These are phyloP conservation scores for Coptotermes formosanus DNA, from an alignment of 1,140 invertebrate genomes.

Conservation along the genomic window DNA sequence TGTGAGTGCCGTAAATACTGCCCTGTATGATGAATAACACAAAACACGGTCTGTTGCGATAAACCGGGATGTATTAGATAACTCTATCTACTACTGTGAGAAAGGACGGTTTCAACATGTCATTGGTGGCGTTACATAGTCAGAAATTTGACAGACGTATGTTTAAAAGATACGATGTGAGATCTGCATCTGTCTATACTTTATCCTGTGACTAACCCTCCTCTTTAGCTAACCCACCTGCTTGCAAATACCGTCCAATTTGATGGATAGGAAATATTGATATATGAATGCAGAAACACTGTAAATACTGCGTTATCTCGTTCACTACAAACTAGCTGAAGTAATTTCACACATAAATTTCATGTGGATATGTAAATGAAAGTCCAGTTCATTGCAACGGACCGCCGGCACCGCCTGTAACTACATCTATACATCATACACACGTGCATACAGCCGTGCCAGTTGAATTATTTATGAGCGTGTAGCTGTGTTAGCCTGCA, in stretches of 20 bases:
- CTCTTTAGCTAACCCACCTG: background rate
- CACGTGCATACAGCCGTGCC: background rate
- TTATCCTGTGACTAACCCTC: too few species aligned
- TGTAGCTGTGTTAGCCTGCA: background rate
- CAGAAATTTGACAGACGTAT: background rate
- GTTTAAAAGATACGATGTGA: background rate
- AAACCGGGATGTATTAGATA: too few species aligned
- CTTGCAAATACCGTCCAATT: background rate
- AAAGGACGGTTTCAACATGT: too few species aligned
- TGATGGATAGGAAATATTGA: constrained; percentile 17
- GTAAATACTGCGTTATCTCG: constrained; percentile 10
- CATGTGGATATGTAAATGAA: constrained; percentile 1
- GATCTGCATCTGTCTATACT: background rate
- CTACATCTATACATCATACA: background rate
- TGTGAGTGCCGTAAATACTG: too few species aligned
- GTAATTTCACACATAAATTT: constrained; percentile 3
- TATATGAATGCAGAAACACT: background rate
- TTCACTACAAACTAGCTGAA: background rate
- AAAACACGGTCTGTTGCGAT: too few species aligned
- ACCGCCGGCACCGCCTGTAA: background rate
- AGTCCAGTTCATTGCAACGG: background rate
- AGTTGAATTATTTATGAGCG: background rate
- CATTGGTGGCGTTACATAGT: too few species aligned
- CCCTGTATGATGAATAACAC: too few species aligned
- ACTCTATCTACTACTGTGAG: too few species aligned